A percentile compares a stretch with the other conserved stretches of the same genome.
Evolutionary conservation across 2,888 invertebrate genomes (phyloP).

Genomic region (Polymixis flavicincta): DNA sequence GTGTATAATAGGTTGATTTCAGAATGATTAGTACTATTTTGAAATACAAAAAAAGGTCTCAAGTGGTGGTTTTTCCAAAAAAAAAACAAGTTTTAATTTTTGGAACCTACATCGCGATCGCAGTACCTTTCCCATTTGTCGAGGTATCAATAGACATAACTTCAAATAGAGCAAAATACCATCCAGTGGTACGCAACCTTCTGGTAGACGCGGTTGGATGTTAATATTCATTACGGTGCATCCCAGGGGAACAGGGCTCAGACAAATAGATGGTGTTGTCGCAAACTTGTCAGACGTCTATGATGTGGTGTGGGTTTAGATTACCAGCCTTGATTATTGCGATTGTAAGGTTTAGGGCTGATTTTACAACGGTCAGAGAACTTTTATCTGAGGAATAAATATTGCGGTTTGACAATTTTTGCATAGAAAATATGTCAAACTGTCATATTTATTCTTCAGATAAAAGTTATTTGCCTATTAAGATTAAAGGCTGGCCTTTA

Average conservation of each 20-base stretch:
- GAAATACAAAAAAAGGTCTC: not conserved
- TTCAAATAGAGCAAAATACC: constrained; percentile 58
- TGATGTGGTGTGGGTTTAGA: constrained; percentile 44
- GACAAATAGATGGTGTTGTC: constrained; percentile 81
- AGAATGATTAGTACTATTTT: not conserved
- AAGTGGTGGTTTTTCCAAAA: too few relatives aligned
- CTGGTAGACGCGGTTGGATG: constrained; percentile 73
- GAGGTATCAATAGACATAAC: constrained; percentile 51
- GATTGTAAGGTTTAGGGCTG: too few relatives aligned
- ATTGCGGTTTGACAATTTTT: too few relatives aligned
- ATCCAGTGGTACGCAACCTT: constrained; percentile 65
- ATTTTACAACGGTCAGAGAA: too few relatives aligned
- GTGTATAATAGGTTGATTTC: not conserved
- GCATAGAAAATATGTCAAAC: too few relatives aligned
- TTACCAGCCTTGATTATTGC: constrained; percentile 2
- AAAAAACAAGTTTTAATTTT: not conserved
- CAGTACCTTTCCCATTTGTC: constrained; percentile 21
- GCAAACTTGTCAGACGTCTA: constrained; percentile 67
- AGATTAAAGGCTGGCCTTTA: too few relatives aligned
- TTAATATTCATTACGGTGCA: constrained; percentile 87
- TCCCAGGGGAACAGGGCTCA: constrained; percentile 76
- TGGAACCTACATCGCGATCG: not conserved
- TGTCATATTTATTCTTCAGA: too few relatives aligned
- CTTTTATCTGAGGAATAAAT: too few relatives aligned
- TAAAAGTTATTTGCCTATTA: too few relatives aligned